phyloP scores from a whole-genome alignment of 2,888 invertebrate genomes.

The Leptura quadrifasciata region DNA sequence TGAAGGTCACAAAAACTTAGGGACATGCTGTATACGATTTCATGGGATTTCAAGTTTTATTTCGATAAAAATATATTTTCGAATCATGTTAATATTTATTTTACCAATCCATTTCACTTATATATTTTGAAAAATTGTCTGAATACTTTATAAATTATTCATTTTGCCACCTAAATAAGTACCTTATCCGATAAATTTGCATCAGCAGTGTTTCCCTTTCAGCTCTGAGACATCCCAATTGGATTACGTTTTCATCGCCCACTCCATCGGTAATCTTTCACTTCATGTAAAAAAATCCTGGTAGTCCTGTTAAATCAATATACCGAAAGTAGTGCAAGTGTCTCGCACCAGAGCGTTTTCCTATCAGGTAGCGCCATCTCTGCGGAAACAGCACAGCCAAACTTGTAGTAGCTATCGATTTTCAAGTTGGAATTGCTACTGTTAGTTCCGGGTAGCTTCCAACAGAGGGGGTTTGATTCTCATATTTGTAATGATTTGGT shows the following conservation, averaged over 20 bases:
- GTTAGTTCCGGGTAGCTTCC: background rate
- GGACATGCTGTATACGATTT: too few relatives aligned
- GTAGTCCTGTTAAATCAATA: constrained; percentile 14
- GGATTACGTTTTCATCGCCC: constrained; percentile 16
- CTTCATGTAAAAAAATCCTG: constrained; percentile 13
- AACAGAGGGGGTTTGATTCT: background rate
- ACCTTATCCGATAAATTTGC: background rate
- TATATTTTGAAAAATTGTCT: too few relatives aligned
- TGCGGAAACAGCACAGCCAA: background rate
- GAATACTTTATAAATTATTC: too few relatives aligned
- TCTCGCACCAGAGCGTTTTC: background rate
- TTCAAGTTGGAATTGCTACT: background rate
- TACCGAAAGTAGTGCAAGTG: background rate
- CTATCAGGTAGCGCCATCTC: constrained; percentile 26
- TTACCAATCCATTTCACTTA: too few relatives aligned
- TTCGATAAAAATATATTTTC: too few relatives aligned
- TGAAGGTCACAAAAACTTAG: too few relatives aligned
- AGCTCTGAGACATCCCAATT: background rate
- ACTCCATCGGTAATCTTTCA: constrained; percentile 32
- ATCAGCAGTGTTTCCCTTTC: background rate
- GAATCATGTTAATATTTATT: too few relatives aligned
- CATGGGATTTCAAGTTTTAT: too few relatives aligned
- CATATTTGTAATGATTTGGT: background rate
- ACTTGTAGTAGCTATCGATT: too few relatives aligned
- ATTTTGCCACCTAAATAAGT: too few relatives aligned